Conservation (phyloP, 2,113 vertebrate genomes). For the Brevimyrus niger region DNA sequence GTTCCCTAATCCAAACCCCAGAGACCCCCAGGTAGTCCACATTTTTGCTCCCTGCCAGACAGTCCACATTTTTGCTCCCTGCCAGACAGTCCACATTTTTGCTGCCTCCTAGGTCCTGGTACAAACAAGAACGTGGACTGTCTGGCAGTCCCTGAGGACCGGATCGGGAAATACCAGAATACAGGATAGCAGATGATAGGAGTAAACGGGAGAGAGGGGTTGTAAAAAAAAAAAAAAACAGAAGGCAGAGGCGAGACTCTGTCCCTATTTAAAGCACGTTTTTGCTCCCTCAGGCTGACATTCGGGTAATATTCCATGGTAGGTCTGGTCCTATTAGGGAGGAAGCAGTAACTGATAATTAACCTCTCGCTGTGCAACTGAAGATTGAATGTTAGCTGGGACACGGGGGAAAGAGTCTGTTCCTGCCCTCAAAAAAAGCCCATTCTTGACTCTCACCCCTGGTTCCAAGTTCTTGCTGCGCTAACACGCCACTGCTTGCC, state of each 20-base stretch:
- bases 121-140: not conserved
- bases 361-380: conserved; percentile 94
- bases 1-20: not conserved
- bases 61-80: no score
- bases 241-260: not conserved
- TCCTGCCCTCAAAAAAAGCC: not conserved
- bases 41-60: not conserved
- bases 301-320: conserved; percentile 53
- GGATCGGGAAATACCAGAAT: not conserved
- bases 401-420: not conserved
- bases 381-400: conserved; percentile 57
- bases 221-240: not conserved
- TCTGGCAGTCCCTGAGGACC: not conserved
- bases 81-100: not conserved
- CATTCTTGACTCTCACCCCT: conserved; percentile 71
- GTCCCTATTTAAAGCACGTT: conserved; percentile 62
- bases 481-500: conserved; percentile 10
- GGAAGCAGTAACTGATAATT: conserved; percentile 95
- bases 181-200: not conserved
- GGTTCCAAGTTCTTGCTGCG: conserved; percentile 53
- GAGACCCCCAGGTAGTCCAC: not conserved
- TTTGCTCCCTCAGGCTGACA: conserved; percentile 55
- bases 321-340: conserved; percentile 69
- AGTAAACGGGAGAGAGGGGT: conserved; percentile 21
- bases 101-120: not conserved